Evolutionary conservation across 2,797 vertebrate species (phyloP), one percentile per base, ranked within the genome.

Genomic region (Columba guinea): DNA sequence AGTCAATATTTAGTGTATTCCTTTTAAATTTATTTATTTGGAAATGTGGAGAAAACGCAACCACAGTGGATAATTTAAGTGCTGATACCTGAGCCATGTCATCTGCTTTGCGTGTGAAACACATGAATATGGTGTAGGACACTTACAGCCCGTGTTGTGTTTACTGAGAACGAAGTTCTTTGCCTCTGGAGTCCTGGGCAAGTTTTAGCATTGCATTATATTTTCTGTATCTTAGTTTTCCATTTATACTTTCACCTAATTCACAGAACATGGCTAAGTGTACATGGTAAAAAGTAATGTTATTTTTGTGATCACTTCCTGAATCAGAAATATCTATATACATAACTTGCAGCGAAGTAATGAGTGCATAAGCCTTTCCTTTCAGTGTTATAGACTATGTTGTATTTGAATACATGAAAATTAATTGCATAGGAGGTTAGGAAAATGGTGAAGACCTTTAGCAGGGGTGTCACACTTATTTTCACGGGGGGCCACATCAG

Each of bases 381-480:
- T 93, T 90, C 18, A 95, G 6, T 78, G 55, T 95, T 96, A 83
- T 12, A 70, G 73, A 85, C 37, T n/a, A 5, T 65, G 52, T 87
- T 95, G 63, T 60, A 69, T 79, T 93, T 22, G 67, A 92, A 84
- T 88, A 53, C 48, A 56, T 90, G 34, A 41, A 92, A 96, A 94
- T 93, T 95, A 97, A 89, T 95, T 96, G 90, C 67, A 63, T 48
- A 91, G 41, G 39, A 96, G 78, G 56, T 58, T 84, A 53, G 44
- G 76, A 91, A 79, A 90, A 67, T 80, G 46, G 41, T 41, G 41
- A 41, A 41, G 41, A 41, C 16, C 41, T 41, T 16, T 17, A 41
- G 41, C 41, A 41, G 41, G 41, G 41, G 41, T 41, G 41, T 41
- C 41, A 41, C 41, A 17, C 41, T 41, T 16, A 41, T 41, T 41